Percentiles rank a stretch among this genome's conserved stretches.
These are phyloP conservation scores for Micromussa lordhowensis DNA, from an alignment of 92 coral and sea anemone genomes.

Conservation along the genomic window DNA sequence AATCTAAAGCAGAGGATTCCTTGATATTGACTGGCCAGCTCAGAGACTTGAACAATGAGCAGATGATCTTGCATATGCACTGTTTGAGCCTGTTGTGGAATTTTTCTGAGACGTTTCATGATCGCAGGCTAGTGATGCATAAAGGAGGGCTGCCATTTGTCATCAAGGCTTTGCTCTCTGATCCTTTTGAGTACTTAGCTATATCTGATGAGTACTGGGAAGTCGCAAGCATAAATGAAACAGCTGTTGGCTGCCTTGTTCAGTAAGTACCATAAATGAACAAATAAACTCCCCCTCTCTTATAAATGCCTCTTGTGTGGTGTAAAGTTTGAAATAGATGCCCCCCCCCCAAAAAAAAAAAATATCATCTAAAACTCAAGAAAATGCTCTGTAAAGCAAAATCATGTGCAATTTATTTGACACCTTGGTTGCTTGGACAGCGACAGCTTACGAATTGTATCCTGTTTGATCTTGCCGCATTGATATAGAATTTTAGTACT, in stretches of 20 bases:
- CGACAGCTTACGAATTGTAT: too few species aligned
- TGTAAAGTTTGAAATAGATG: too few species aligned
- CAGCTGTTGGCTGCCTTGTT: conserved; percentile 91
- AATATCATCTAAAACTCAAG: too few species aligned
- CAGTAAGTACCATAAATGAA: conserved; percentile 87
- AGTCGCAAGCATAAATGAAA: conserved; percentile 77
- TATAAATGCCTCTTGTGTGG: too few species aligned
- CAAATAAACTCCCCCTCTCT: too few species aligned
- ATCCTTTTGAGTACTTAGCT: conserved; percentile 56
- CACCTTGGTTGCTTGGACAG: too few species aligned
- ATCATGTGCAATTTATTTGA: too few species aligned
- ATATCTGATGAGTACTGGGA: conserved; percentile 79
- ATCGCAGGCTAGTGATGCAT: conserved; percentile 72
- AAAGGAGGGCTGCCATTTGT: conserved; percentile 75
- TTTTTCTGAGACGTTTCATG: conserved; percentile 83
- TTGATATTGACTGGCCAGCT: conserved; percentile 27
- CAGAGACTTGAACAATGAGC: conserved; percentile 73
- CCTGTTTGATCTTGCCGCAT: too few species aligned
- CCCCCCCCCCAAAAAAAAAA: too few species aligned
- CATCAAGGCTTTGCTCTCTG: conserved; percentile 68
- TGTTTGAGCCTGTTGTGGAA: conserved; percentile 90
- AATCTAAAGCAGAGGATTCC: conserved; percentile 11
- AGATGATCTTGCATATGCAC: conserved; percentile 82
- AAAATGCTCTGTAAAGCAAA: too few species aligned
- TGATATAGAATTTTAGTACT: too few species aligned